Evolutionary conservation across 2,888 invertebrate genomes (phyloP), one percentile per base, ranked within the genome.

Genomic region (Agriotes lineatus): DNA sequence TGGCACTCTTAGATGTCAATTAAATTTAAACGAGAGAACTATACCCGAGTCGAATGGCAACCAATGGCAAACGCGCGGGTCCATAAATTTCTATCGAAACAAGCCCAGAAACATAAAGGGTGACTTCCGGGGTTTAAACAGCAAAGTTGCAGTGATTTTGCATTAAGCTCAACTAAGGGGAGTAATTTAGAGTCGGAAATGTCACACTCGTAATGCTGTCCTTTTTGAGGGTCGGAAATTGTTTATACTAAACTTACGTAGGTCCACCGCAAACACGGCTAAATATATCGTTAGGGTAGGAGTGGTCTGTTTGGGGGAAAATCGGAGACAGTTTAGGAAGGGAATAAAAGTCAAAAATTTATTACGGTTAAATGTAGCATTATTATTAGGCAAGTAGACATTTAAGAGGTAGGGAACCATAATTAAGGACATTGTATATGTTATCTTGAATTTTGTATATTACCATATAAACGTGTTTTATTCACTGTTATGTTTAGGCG

Each of bases 1-100:
- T 45, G 44, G 16, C 44, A 42, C 52, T 60, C 39, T 14, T 54
- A 50, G 33, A 14, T 20, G 20, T 54, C 35, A 66, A 66, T 66
- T 66, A 66, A 60, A 39, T 59, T 59, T 59, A 42, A 59, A 52
- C n/a, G 50, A n/a, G n/a, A n/a, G n/a, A n/a, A n/a, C n/a, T n/a
- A n/a, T n/a, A n/a, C n/a, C n/a, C n/a, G n/a, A n/a, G n/a, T n/a
- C n/a, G n/a, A n/a, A n/a, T n/a, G n/a, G n/a, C n/a, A n/a, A n/a
- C n/a, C n/a, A n/a, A n/a, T n/a, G n/a, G n/a, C n/a, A n/a, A n/a
- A n/a, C n/a, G n/a, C n/a, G n/a, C n/a, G n/a, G n/a, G n/a, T n/a
- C n/a, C n/a, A n/a, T n/a, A n/a, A n/a, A n/a, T n/a, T n/a, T n/a
- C 9, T 3, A 50, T 50, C 9, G 14, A 14, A 50, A 50, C n/a